Percentiles rank a stretch among this genome's conserved stretches.
phyloP scores from a whole-genome alignment of 2,113 vertebrate genomes.

The Charina bottae region DNA sequence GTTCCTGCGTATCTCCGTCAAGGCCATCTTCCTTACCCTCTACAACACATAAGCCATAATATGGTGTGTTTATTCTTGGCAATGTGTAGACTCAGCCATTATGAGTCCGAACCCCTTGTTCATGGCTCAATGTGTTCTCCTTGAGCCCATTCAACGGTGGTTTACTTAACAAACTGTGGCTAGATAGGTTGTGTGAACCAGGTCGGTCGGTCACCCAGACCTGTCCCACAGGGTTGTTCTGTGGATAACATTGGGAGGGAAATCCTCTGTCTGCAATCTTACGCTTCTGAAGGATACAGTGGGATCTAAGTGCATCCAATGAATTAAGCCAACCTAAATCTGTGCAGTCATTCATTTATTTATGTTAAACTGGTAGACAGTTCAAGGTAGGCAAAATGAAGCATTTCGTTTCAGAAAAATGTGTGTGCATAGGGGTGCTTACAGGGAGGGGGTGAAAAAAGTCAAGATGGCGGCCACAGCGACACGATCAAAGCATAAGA shows the following conservation, averaged over 20 bases:
- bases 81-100: background rate
- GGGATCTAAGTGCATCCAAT: background rate
- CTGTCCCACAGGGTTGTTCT: background rate
- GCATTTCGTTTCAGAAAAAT: background rate
- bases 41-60: background rate
- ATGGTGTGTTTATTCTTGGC: background rate
- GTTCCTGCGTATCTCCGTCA: too few species aligned
- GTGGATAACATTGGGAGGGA: background rate
- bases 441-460: background rate
- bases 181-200: background rate
- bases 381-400: background rate
- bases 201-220: background rate
- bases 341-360: background rate
- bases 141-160: background rate
- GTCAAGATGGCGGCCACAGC: background rate
- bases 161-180: background rate
- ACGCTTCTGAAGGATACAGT: background rate
- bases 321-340: background rate
- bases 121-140: background rate
- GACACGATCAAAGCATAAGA: background rate
- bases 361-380: background rate
- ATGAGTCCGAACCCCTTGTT: background rate
- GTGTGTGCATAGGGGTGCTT: background rate
- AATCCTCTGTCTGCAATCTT: background rate
- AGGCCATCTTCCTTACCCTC: background rate